Percentiles rank a stretch among this genome's conserved stretches.
Conservation (phyloP, 2,113 vertebrate species). For the Thamnophis sirtalis region DNA sequence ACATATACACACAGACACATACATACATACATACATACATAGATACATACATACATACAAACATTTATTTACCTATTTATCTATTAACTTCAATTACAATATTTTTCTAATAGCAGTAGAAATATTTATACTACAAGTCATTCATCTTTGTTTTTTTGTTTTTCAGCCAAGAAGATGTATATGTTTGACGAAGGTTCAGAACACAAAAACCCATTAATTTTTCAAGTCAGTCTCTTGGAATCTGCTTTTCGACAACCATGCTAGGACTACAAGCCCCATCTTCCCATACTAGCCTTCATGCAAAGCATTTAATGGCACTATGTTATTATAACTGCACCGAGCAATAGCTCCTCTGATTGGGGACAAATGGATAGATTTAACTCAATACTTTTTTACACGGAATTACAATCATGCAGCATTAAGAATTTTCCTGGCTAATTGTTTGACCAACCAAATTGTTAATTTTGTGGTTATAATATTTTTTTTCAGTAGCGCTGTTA, state of each 20-base stretch:
- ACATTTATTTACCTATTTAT: too few relatives aligned
- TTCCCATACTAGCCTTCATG: neutral
- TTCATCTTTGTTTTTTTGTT: neutral
- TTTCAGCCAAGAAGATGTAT: neutral
- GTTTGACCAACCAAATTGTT: too few relatives aligned
- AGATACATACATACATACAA: too few relatives aligned
- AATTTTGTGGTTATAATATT: neutral
- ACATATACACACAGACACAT: too few relatives aligned
- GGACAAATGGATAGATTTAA: neutral
- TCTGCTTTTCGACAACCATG: neutral
- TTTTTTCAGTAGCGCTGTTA: neutral
- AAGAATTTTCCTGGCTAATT: neutral
- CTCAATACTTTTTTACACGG: neutral
- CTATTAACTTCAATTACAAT: too few relatives aligned
- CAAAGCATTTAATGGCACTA: neutral
- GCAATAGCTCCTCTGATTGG: neutral
- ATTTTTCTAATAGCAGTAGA: neutral
- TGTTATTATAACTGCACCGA: neutral
- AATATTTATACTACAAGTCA: neutral
- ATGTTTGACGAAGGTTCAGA: neutral
- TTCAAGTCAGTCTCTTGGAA: neutral
- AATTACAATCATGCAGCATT: neutral
- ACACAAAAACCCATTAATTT: neutral
- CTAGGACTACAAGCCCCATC: neutral
- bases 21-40: too few relatives aligned